phyloP scores from a whole-genome alignment of 2,797 vertebrate genomes.

The Sebastes taczanowskii region DNA sequence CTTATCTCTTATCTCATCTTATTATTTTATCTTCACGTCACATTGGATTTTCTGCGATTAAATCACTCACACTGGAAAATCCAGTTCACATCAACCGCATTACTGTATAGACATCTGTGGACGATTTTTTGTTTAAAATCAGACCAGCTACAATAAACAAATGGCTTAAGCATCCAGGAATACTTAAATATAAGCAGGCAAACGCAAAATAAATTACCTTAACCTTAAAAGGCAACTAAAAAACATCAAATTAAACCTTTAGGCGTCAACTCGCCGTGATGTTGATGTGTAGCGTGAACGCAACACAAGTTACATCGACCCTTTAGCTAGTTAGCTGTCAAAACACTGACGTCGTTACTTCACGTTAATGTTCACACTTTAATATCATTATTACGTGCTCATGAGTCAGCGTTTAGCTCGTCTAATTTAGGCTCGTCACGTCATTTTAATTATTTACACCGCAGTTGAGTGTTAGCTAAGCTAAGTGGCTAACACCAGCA shows the following conservation, averaged over 20 bases:
- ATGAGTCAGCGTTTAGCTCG: not conserved
- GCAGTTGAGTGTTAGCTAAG: constrained; percentile 3
- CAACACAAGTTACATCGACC: not conserved
- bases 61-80: not conserved
- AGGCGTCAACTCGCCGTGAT: not conserved
- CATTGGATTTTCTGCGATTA: not conserved
- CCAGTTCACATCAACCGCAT: not conserved
- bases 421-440: not conserved
- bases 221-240: not conserved
- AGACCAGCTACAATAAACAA: not conserved
- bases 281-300: not conserved
- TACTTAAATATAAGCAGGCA: not conserved
- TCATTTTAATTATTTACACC: not conserved
- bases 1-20: no score
- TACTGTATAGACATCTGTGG: not conserved
- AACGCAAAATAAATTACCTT: rapidly evolving
- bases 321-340: not conserved
- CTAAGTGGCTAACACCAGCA: not conserved
- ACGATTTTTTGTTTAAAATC: rapidly evolving
- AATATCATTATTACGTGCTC: not conserved
- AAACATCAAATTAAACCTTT: not conserved
- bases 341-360: not conserved
- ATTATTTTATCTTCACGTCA: not conserved
- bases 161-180: not conserved
- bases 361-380: not conserved